Conservation (phyloP, 2,888 invertebrate species). For the Eustalomyia histrio region DNA sequence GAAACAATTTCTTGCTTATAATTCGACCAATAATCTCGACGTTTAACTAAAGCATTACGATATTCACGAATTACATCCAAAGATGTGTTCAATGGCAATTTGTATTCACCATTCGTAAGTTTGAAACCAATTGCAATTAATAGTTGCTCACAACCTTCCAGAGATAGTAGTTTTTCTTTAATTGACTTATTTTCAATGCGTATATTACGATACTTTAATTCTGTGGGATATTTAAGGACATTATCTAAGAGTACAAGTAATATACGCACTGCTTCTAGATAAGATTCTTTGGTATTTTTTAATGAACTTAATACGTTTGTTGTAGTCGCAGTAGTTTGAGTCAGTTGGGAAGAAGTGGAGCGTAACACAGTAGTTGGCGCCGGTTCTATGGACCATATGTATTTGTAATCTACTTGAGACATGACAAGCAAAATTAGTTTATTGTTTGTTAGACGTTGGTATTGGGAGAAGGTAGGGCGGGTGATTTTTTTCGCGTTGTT, state of each 20-base stretch:
- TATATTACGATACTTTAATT: conserved; percentile 77
- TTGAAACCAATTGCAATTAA: conserved; percentile 77
- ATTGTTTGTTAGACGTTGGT: neutral
- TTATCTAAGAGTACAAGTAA: conserved; percentile 77
- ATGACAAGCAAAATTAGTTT: conserved; percentile 30
- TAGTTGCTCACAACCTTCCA: conserved; percentile 74
- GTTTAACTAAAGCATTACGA: conserved; percentile 72
- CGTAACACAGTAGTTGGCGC: conserved; percentile 27
- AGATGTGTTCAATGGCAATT: conserved; percentile 73
- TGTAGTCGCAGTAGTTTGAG: conserved; percentile 8
- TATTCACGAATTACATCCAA: conserved; percentile 75
- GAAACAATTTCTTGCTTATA: conserved; percentile 40
- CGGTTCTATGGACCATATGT: conserved; percentile 57
- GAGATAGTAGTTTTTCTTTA: conserved; percentile 75
- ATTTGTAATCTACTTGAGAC: conserved; percentile 59
- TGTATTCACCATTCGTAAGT: conserved; percentile 68
- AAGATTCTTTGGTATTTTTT: conserved; percentile 72
- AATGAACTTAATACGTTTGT: conserved; percentile 58
- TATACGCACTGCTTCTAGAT: conserved; percentile 77
- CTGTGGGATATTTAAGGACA: conserved; percentile 76
- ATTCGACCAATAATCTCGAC: conserved; percentile 72
- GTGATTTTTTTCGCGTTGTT: neutral
- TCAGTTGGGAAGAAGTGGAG: conserved; percentile 31
- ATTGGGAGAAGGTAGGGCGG: conserved; percentile 12
- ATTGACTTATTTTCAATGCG: conserved; percentile 77